Evolutionary conservation across 2,888 invertebrate species (phyloP).

Genomic region (Limnephilus marmoratus): DNA sequence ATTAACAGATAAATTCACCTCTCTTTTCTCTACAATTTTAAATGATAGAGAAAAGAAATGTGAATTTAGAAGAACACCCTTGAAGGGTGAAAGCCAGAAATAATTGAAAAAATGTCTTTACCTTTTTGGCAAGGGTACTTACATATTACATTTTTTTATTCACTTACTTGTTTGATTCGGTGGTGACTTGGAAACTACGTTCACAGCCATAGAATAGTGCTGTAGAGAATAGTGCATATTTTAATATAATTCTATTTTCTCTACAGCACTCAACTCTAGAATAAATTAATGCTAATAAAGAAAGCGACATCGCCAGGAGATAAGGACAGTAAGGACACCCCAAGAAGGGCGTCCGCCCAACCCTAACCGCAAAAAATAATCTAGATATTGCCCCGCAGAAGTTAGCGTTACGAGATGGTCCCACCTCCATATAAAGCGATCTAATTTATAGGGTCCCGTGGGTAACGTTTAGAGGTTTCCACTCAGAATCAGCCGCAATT

Average conservation of each 20-base stretch:
- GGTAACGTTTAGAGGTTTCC: slow-evolving; percentile 65
- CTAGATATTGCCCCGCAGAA: slow-evolving; percentile 65
- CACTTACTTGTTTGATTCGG: no score
- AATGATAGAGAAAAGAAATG: no score
- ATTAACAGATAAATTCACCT: no score
- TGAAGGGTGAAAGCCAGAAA: no score
- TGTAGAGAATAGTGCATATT: neutral
- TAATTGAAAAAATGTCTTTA: no score
- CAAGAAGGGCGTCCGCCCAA: slow-evolving; percentile 51
- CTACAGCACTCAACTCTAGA: neutral
- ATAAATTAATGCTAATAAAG: slow-evolving; percentile 66
- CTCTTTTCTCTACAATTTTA: no score
- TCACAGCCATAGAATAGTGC: no score
- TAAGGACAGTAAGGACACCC: slow-evolving; percentile 56
- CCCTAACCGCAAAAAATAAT: slow-evolving; percentile 66
- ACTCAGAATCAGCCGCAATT: slow-evolving; percentile 46
- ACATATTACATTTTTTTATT: no score
- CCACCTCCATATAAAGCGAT: slow-evolving; percentile 63
- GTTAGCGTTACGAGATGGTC: slow-evolving; percentile 57
- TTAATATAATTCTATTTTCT: neutral
- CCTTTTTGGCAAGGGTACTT: no score
- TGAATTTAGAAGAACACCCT: no score
- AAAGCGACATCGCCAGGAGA: slow-evolving; percentile 59
- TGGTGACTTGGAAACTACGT: no score
- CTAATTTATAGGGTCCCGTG: slow-evolving; percentile 66